Percentiles rank a stretch among this genome's conserved stretches.
phyloP scores from a whole-genome alignment of 2,113 vertebrate species.

The Axis porcinus region DNA sequence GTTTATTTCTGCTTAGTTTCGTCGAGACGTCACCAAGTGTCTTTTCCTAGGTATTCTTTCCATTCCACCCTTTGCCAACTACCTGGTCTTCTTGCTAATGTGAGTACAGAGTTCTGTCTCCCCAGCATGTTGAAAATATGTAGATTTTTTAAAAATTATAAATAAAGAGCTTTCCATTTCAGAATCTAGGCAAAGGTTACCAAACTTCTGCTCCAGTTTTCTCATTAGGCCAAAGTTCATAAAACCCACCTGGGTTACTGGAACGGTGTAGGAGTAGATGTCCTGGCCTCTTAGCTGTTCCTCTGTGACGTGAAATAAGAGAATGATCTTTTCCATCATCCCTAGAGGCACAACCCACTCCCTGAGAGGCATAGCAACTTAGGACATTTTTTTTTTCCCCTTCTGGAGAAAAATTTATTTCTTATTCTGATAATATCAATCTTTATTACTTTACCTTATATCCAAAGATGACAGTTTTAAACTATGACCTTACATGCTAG shows the following conservation, averaged over 20 bases:
- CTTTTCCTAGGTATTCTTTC: constrained; percentile 89
- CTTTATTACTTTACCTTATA: neutral
- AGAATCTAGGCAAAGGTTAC: constrained; percentile 4
- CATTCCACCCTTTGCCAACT: constrained; percentile 95
- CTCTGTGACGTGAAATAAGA: neutral
- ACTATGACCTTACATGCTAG: neutral
- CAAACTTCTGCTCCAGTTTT: neutral
- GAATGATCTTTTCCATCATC: neutral
- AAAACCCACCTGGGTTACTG: neutral
- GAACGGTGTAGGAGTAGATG: neutral
- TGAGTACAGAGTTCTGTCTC: constrained; percentile 80
- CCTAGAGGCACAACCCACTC: neutral
- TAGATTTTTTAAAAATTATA: neutral
- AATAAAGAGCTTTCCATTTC: neutral
- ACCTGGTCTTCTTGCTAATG: constrained; percentile 93
- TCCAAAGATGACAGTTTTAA: neutral
- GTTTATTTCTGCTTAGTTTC: constrained; percentile 84
- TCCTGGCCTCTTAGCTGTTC: neutral
- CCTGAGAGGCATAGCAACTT: neutral
- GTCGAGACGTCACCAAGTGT: constrained; percentile 89
- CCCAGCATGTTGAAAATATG: neutral
- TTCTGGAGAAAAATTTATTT: neutral
- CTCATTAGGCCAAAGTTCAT: neutral
- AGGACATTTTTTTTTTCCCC: neutral
- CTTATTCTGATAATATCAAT: neutral